phyloP scores from a whole-genome alignment of 2,113 vertebrate species.

The Spea bombifrons region DNA sequence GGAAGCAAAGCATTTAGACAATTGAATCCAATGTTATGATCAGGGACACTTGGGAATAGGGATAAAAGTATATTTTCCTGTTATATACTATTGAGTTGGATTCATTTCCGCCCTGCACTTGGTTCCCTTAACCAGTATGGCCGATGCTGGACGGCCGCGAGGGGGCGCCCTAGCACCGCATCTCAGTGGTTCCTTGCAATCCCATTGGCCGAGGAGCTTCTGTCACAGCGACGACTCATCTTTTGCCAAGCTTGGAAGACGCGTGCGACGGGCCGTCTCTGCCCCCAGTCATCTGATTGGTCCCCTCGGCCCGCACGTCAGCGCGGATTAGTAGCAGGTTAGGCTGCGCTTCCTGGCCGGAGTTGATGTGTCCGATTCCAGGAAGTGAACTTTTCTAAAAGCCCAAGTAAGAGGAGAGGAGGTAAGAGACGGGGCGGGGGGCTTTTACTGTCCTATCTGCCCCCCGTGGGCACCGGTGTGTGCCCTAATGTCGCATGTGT shows the following conservation, averaged over 20 bases:
- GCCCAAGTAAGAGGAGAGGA: slow-evolving; percentile 33
- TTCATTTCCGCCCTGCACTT: neutral
- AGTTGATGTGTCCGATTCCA: slow-evolving; percentile 45
- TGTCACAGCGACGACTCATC: slow-evolving; percentile 10
- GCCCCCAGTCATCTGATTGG: slow-evolving; percentile 7
- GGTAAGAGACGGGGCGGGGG: slow-evolving; percentile 9
- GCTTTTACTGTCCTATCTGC: neutral
- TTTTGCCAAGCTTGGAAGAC: neutral
- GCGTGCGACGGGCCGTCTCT: neutral
- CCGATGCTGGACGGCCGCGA: neutral
- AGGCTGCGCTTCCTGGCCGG: neutral
- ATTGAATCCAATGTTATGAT: too few species aligned
- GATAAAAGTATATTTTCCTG: too few species aligned
- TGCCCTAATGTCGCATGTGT: too few species aligned
- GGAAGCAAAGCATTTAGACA: too few species aligned
- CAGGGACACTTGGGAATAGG: too few species aligned
- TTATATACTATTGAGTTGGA: neutral
- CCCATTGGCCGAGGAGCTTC: slow-evolving; percentile 9
- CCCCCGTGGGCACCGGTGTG: too few species aligned
- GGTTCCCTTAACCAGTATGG: slow-evolving; percentile 11
- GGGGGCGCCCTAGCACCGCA: neutral
- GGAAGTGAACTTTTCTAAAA: slow-evolving; percentile 42
- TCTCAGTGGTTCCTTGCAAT: neutral
- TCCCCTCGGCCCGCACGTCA: neutral
- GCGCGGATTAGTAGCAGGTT: neutral